These are phyloP conservation scores for Macroteleia sp. DNA, from an alignment of 2,888 invertebrate species.

Conservation along the genomic window DNA sequence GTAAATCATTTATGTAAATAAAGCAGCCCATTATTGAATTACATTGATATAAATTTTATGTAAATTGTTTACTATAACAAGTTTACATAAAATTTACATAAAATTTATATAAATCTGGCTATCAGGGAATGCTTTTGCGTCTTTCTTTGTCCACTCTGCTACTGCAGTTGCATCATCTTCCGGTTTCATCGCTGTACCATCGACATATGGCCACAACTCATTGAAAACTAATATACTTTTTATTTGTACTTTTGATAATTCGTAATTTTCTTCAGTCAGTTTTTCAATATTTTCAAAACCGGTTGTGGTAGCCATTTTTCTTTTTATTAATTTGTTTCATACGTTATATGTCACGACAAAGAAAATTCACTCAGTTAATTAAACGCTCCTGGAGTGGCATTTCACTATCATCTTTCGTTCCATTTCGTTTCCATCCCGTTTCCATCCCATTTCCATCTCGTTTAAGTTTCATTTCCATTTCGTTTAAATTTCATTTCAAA, in stretches of 20 bases:
- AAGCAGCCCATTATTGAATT: too few relatives aligned
- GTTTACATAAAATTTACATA: too few relatives aligned
- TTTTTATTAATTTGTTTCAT: background rate
- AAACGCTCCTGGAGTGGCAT: too few relatives aligned
- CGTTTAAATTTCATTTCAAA: too few relatives aligned
- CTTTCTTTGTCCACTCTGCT: constrained; percentile 19
- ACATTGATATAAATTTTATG: too few relatives aligned
- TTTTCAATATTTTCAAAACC: constrained; percentile 5
- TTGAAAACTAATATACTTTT: constrained; percentile 50
- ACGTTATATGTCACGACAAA: background rate
- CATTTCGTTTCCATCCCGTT: too few relatives aligned
- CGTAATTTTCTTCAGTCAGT: constrained; percentile 45
- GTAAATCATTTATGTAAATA: too few relatives aligned
- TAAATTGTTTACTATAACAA: too few relatives aligned
- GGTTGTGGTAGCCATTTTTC: constrained; percentile 25
- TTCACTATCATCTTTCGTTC: too few relatives aligned
- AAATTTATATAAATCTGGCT: too few relatives aligned
- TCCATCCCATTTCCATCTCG: too few relatives aligned
- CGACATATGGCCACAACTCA: constrained; percentile 43
- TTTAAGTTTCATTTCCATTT: too few relatives aligned
- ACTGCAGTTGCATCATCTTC: constrained; percentile 9
- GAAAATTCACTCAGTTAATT: background rate
- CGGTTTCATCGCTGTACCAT: constrained; percentile 21
- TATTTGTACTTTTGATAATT: constrained; percentile 57
- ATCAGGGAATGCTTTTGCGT: constrained; percentile 53